Evolutionary conservation across 2,888 invertebrate genomes (phyloP).

Genomic region (Epistrophella euchroma): DNA sequence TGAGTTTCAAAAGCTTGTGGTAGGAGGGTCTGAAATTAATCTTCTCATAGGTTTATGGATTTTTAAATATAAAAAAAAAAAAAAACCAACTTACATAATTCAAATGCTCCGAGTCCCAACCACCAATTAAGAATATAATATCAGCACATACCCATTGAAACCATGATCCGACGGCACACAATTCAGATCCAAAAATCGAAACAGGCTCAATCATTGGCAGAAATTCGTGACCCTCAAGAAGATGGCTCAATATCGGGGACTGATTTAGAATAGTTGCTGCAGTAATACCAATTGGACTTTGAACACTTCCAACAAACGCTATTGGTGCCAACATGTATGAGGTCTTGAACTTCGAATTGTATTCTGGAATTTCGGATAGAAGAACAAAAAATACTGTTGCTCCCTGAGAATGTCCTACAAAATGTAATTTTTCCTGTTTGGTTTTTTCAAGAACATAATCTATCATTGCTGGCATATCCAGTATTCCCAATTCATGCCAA

Average conservation of each 20-base stretch:
- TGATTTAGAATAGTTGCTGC: constrained; percentile 83
- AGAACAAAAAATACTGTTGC: constrained; percentile 91
- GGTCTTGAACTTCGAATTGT: constrained; percentile 87
- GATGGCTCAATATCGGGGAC: constrained; percentile 79
- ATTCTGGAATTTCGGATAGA: constrained; percentile 85
- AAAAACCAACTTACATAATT: constrained; percentile 81
- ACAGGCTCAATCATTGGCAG: constrained; percentile 84
- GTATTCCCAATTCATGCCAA: constrained; percentile 89
- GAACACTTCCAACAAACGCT: constrained; percentile 85
- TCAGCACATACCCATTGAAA: constrained; percentile 80
- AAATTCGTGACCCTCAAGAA: constrained; percentile 85
- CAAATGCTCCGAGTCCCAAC: constrained; percentile 81
- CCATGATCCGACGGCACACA: constrained; percentile 86
- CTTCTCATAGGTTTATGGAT: constrained; percentile 84
- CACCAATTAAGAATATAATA: constrained; percentile 80
- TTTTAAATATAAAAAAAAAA: not conserved
- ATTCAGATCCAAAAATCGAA: constrained; percentile 81
- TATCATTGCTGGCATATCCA: constrained; percentile 92
- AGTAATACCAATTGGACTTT: constrained; percentile 83
- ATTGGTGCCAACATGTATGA: constrained; percentile 90
- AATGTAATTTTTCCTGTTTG: constrained; percentile 87
- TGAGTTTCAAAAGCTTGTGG: constrained; percentile 87
- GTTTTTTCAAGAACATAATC: constrained; percentile 87
- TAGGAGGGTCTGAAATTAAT: constrained; percentile 86
- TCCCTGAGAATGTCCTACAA: constrained; percentile 88